Evolutionary conservation across 2,888 invertebrate genomes (phyloP), one percentile per base, ranked within the genome.

Genomic region (Sminthurides aquaticus): DNA sequence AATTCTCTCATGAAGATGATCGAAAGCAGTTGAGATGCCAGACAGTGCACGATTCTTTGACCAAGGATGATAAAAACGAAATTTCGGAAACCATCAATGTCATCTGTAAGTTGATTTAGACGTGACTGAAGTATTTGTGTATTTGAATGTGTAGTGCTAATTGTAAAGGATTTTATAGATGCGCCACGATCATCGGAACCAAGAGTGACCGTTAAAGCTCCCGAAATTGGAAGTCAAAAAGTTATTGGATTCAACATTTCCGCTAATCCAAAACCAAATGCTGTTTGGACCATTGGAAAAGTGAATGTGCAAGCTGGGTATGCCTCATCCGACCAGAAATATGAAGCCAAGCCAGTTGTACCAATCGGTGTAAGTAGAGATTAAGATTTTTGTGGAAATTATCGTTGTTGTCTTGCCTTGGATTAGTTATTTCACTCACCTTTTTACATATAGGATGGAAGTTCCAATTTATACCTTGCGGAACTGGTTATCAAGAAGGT

Each of bases 11-110:
- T 64, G 57, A 62, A 24, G 71, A 74, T 27, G 69, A 71, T 55
- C 72, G 74, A 20, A 74, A 73, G 60, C 67, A 67, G 57, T 57
- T 74, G 27, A 60, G 72, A n/a, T 74, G 74, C 61, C 54, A 69
- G 15, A 43, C 64, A n/a, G 56, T 69, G 20, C 72, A 73, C 22
- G 74, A 71, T 20, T 69, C 72, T 28, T 61, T 72, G 5, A 60
- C 62, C 8, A 64, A 65, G 2, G 65, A 61, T 22, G 74, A 73
- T 48, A n/a, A 18, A 22, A 62, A 65, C 11, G 73, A 72, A 67
- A 62, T 57, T 8, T 25, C 54, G 0, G 8, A 59, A 22, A 62
- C 62, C 34, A 69, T 74, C 57, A 57, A 57, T 60, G 65, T 74
- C 49, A 26, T 61, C 57, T 73, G 74, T 74, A 68, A 72, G 72